phyloP scores from a whole-genome alignment of 2,113 vertebrate species.

The Oxyruncus cristatus region DNA sequence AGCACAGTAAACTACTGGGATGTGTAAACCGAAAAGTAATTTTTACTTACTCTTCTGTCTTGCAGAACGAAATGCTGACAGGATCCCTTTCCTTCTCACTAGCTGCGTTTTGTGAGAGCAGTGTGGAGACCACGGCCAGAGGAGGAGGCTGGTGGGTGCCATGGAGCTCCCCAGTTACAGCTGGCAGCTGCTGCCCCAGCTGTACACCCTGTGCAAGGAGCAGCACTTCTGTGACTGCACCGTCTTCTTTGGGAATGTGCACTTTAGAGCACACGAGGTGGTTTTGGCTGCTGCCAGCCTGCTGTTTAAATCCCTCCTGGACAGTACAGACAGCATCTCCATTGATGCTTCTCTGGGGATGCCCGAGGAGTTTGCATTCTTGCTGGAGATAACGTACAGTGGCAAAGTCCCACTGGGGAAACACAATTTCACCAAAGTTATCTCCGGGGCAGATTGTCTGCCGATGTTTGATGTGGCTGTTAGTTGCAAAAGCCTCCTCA shows the following conservation, averaged over 20 bases:
- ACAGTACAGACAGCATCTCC: conserved; percentile 83
- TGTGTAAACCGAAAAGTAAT: neutral
- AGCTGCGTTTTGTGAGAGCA: neutral
- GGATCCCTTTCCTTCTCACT: neutral
- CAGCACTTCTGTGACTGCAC: conserved; percentile 87
- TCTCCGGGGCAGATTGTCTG: conserved; percentile 84
- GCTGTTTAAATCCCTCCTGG: conserved; percentile 85
- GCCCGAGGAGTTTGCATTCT: conserved; percentile 82
- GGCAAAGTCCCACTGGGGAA: conserved; percentile 85
- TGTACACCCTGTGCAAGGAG: conserved; percentile 82
- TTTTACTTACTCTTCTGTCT: neutral
- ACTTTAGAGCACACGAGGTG: conserved; percentile 85
- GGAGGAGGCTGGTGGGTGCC: neutral
- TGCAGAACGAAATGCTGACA: neutral
- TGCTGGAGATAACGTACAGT: conserved; percentile 86
- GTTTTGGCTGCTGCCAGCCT: conserved; percentile 87
- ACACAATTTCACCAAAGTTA: conserved; percentile 83
- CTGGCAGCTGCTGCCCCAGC: conserved; percentile 86
- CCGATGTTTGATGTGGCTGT: conserved; percentile 93
- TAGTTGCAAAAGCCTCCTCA: conserved; percentile 85
- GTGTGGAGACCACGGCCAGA: neutral
- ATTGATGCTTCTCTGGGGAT: conserved; percentile 81
- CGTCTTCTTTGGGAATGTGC: conserved; percentile 76
- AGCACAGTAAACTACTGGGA: neutral
- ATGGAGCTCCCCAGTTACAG: conserved; percentile 88